Evolutionary conservation across 2,888 invertebrate genomes (phyloP).

Genomic region (Phortica okadai): DNA sequence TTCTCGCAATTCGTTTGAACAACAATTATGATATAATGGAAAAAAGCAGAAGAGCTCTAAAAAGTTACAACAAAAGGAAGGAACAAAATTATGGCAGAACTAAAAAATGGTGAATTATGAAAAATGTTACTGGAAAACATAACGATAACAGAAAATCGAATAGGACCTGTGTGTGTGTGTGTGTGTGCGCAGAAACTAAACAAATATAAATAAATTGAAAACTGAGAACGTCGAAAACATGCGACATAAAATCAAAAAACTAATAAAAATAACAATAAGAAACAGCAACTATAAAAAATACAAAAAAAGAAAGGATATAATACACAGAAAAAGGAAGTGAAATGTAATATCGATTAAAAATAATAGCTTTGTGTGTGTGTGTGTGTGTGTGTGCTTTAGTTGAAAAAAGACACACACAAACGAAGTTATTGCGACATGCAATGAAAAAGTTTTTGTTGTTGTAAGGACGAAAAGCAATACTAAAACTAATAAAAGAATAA

Average conservation of each 20-base stretch:
- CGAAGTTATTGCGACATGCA: not conserved
- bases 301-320: constrained; percentile 11
- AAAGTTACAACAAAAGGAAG: not conserved
- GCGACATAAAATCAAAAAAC: constrained; percentile 48
- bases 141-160: not conserved
- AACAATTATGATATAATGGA: not conserved
- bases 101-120: not conserved
- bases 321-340: not conserved
- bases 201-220: constrained; percentile 40
- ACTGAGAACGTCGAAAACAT: constrained; percentile 59
- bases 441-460: not conserved
- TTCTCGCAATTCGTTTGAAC: not conserved
- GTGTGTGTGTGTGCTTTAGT: not conserved
- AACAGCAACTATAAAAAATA: constrained; percentile 13
- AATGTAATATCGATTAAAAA: not conserved
- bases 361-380: not conserved
- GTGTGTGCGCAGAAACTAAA: constrained; percentile 13
- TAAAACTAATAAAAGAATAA: not conserved
- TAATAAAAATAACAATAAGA: constrained; percentile 13
- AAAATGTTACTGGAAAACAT: not conserved
- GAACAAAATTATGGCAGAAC: not conserved
- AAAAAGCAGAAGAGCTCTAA: not conserved
- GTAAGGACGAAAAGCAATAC: not conserved
- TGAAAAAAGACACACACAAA: not conserved
- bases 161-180: constrained; percentile 34